Evolutionary conservation across 2,797 vertebrate species (phyloP), one percentile per base, ranked within the genome.

Genomic region (Somateria mollissima): DNA sequence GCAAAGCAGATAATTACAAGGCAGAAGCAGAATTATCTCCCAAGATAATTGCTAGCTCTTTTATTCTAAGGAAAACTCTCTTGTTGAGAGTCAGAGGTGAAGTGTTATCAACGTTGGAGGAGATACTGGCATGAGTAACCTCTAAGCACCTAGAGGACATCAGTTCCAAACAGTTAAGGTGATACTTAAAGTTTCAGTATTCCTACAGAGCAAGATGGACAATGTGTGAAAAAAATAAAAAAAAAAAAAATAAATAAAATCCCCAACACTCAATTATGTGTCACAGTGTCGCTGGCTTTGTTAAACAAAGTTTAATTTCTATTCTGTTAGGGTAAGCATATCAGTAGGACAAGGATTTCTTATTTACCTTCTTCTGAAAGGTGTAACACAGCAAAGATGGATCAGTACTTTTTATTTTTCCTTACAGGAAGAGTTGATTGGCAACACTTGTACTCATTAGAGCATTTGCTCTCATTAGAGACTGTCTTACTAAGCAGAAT

Each of bases 1-100:
- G 61, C 87, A 67, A 69, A 83, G 64, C 72, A 89, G 11, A 36
- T 95, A 62, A 75, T 67, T 27, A 37, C 25, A 56, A 79, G 56
- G 16, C 39, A 84, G 76, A 65, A 25, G 39, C 30, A 66, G 41
- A 56, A 58, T 56, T 56, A 61, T 45, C 41, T 82, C 88, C 75
- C 61, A 78, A 56, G 11, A 36, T 36, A 84, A 67, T 39, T 39
- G 47, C 73, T 47, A 89, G 37, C 41, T 51, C 7, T 32, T 45
- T 77, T 73, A 41, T 74, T 89, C 74, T 64, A 79, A 65, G 62
- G 53, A 87, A 84, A 87, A 56, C 17, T 18, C 28, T 73, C 22
- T 87, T 36, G 12, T 21, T 87, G 34, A 45, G 39, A 61, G 27
- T 77, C 13, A 61, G 57, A n/a, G 47, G 51, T 32, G 36, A 74